Base-by-base conservation (phyloP, 2,113 vertebrate genomes). In the Glaucidium brasilianum region DNA sequence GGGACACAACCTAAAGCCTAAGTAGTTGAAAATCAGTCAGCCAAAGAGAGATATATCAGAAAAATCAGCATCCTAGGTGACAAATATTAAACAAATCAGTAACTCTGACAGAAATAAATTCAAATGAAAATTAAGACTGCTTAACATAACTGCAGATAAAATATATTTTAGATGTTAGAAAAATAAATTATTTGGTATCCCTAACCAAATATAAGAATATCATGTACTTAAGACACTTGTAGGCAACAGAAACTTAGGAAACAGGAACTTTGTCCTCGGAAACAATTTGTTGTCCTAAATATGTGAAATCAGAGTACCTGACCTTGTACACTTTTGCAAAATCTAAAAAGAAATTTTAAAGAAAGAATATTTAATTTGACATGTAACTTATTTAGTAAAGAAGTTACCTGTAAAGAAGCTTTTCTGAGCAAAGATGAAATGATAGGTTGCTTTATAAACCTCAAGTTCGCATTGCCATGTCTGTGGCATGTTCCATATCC, bases 341-440 rank as follows among this genome's bases (percentile, higher is more conserved):
- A 77, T 47, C 49, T 12, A 13, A 56, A 26, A 85, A 85, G 32
- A 75, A 74, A 56, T 29, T 18, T 17, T 77, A 25, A 71, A 67
- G 55, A 22, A 77, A 59, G 9, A 81, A 6, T 39, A 85, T 37
- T 80, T 73, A 35, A 91, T 69, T 74, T 63, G 15, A 22, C 43
- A 29, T 2, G 3, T 21, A 68, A 68, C 19, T 75, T 39, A 39
- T 12, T 74, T 13, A 96, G 35, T 50, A 39, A 86, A 74, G 73
- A 85, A 67, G 64, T 98, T 98, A 99, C 99, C 99, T 91, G 99
- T 98, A 96, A 99, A 99, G 97, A 99, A 99, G 98, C 99, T 99
- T 96, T 99, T 99, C 97, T 99, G 99, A 85, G 99, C 99, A 90
- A 99, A 99, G 95, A 99, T 99, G 95, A 99, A 99, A 94, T 99